These are phyloP conservation scores for Pristiophorus japonicus DNA, from an alignment of 2,113 vertebrate species.

Conservation along the genomic window DNA sequence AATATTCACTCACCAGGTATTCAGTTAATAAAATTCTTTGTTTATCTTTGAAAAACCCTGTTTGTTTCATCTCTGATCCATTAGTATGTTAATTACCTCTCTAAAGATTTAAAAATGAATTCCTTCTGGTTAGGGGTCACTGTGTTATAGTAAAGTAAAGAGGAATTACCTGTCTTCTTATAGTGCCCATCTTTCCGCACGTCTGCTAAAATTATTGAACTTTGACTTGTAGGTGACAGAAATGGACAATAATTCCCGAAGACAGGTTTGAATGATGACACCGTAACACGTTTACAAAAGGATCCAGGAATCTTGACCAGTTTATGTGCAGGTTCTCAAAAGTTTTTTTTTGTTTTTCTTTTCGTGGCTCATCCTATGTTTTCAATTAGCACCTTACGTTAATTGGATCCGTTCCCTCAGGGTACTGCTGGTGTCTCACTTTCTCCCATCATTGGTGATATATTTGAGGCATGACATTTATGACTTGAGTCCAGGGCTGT, in stretches of 20 bases:
- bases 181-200: constrained; percentile 24
- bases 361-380: constrained; percentile 28
- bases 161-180: constrained; percentile 26
- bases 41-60: constrained; percentile 16
- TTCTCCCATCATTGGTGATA: constrained; percentile 31
- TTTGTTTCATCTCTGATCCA: constrained; percentile 33
- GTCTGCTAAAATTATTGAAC: constrained; percentile 28
- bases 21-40: not conserved
- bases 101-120: constrained; percentile 37
- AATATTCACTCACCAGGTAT: constrained; percentile 31
- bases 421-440: not conserved
- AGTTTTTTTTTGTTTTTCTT: not conserved
- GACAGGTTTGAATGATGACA: constrained; percentile 28
- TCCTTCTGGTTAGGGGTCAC: constrained; percentile 28
- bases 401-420: constrained; percentile 33
- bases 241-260: constrained; percentile 25
- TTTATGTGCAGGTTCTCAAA: not conserved
- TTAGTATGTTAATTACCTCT: constrained; percentile 35
- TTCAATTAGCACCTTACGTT: constrained; percentile 33
- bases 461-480: constrained; percentile 35
- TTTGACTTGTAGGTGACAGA: constrained; percentile 33
- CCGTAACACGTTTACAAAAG: not conserved
- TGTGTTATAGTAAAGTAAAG: constrained; percentile 3
- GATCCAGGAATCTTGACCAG: not conserved
- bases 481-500: constrained; percentile 20